Base-by-base conservation (phyloP, 2,888 invertebrate genomes). In the Chromoteleia sp. region DNA sequence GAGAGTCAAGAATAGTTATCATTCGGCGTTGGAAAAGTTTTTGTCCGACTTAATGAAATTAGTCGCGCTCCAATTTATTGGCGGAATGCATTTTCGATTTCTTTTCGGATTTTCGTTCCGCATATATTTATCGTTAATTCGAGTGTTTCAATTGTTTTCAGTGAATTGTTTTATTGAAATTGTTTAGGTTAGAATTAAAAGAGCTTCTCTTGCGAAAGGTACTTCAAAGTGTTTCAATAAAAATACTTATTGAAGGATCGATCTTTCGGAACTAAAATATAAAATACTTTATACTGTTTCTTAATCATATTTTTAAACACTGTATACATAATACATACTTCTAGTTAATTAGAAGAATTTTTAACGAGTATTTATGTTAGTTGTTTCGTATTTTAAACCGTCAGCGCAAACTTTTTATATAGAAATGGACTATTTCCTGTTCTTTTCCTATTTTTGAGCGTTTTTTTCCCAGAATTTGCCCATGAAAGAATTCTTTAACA, bases 21-120 rank as follows among this genome's bases (percentile, higher is more conserved):
- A 61, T 45, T 30, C 41, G 30, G 15, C 15, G 15, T 61, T 45
- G 43, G n/a, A 29, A 29, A 59, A 41, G 45, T 45, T 61, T 29
- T 61, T 45, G 30, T 65, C 7, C 36, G 7, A n/a, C 14, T 33
- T 65, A 65, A 61, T 45, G 21, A 30, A 61, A 30, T 61, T 45
- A 61, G 10, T 17, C 15, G 43, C 5, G 7, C 10, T 25, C 29
- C 25, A 36, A 29, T 41, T 41, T 59, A 29, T 59, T 29, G 14
- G 14, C 8, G 25, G 12, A 59, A 59, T 17, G 5, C 1, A 54
- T 50, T 50, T 29, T 25, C 29, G 3, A 54, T n/a, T 54, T 54
- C 29, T 54, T 30, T 33, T 33, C n/a, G n/a, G 15, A 33, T 25
- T 25, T 25, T 25, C 25, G 2, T 25, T 25, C 25, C 25, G 25